Conservation (phyloP, 1,140 invertebrate genomes). For the Cryptotermes secundus region DNA sequence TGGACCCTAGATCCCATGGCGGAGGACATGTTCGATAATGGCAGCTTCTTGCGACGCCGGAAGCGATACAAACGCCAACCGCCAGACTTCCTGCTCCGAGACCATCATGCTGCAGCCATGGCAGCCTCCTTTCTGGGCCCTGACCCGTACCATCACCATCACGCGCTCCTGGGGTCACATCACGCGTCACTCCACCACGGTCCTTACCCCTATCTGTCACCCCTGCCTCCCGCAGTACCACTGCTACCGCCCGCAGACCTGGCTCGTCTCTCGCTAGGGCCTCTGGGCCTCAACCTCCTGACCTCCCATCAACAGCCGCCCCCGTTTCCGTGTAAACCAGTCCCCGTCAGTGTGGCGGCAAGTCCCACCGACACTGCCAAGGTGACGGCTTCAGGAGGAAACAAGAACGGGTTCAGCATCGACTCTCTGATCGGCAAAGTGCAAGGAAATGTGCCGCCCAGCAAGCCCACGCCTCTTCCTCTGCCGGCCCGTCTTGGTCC, state of each 20-base stretch:
- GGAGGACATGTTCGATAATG: conserved; percentile 99
- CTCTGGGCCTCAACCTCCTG: conserved; percentile 45
- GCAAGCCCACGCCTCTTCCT: conserved; percentile 17
- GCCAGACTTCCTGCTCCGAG: conserved; percentile 55
- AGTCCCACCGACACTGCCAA: conserved; percentile 38
- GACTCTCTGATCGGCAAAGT: conserved; percentile 55
- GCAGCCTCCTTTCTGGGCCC: conserved; percentile 49
- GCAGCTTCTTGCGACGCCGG: conserved; percentile 89
- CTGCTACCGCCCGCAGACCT: conserved; percentile 52
- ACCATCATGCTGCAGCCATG: conserved; percentile 46
- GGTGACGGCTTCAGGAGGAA: conserved; percentile 6
- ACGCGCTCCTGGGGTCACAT: conserved; percentile 41
- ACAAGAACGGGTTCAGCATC: conserved; percentile 53
- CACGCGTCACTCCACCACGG: conserved; percentile 42
- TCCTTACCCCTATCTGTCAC: conserved; percentile 49
- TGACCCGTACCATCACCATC: conserved; percentile 43
- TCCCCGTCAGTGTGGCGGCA: conserved; percentile 48
- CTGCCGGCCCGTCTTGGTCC: neutral
- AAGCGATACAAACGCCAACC: conserved; percentile 93
- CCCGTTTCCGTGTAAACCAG: conserved; percentile 52
- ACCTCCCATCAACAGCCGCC: conserved; percentile 42
- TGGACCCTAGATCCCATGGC: conserved; percentile 97
- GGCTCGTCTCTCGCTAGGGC: conserved; percentile 49
- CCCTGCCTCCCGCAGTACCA: conserved; percentile 49
- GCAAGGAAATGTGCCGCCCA: conserved; percentile 39